Base-by-base conservation (phyloP, 2,888 invertebrate genomes). In the Keiferia lycopersicella region DNA sequence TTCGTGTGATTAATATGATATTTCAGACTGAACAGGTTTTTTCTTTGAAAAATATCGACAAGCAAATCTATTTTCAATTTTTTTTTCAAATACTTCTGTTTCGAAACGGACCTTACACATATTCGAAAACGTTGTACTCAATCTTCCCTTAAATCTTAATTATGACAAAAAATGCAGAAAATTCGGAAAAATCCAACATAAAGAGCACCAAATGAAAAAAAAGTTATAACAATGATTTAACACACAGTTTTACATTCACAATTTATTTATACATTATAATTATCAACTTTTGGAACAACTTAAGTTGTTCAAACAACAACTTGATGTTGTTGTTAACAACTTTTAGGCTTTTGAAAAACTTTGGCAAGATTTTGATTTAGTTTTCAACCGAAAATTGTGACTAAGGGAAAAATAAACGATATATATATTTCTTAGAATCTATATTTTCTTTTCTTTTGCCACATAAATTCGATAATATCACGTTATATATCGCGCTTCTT, bases 401-500 rank as follows among this genome's bases (percentile, higher is more conserved):
- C 78, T 68, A 68, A 72, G 68, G 72, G 73, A 71, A 73, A 69
- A 68, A 70, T 68, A 66, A 71, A 64, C 66, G 67, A 69, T 66
- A 68, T 66, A 68, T 66, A 64, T 65, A 69, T 39, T 48, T 48
- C 45, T 61, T 20, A 79, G 75, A 74, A 68, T 66, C 70, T 66
- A 77, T 79, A 80, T 69, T 69, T 69, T 70, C 26, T 26, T 65
- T 66, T 71, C 69, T 72, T 71, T 84, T 83, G 88, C 84, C 88
- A 83, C 82, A 75, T 91, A 91, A 91, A 91, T 91, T 91, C 91
- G 91, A 87, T 88, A 82, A 81, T 87, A 87, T 86, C 88, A 89
- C 88, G 75, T 77, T 76, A 68, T 8, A 60, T 22, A 38, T 59
- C 20, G 10, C 34, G 10, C 20, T 1, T 3, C 22, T 50, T 51